Evolutionary conservation across 2,113 vertebrate genomes (phyloP).

Genomic region (Ptyas mucosa): DNA sequence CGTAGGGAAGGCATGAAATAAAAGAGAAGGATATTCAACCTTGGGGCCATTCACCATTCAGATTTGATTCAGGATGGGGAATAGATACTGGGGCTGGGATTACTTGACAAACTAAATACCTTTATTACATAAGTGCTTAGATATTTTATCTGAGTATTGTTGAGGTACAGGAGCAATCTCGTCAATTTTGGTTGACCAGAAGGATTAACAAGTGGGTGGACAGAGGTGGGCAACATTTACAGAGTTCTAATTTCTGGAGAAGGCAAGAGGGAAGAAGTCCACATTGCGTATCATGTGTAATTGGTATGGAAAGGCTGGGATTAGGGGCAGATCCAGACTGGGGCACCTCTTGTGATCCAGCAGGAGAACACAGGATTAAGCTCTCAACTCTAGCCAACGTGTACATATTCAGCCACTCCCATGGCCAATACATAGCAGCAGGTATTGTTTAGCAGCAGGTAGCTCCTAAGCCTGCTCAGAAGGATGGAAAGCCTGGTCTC

Average conservation of each 20-base stretch:
- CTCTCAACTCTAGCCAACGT: not conserved
- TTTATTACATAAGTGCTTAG: not conserved
- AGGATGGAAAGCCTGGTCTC: not conserved
- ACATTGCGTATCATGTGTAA: not conserved
- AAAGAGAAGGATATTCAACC: too few species aligned
- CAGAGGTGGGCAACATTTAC: not conserved
- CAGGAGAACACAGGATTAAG: not conserved
- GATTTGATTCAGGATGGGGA: too few species aligned
- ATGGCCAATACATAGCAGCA: too few species aligned
- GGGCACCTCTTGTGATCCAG: not conserved
- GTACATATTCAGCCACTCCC: too few species aligned
- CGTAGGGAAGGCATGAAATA: too few species aligned
- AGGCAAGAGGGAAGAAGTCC: not conserved
- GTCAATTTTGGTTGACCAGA: not conserved
- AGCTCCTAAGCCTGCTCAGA: not conserved
- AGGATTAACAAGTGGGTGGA: not conserved
- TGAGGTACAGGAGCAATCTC: not conserved
- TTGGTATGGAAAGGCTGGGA: not conserved
- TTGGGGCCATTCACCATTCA: too few species aligned
- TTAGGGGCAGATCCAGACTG: not conserved
- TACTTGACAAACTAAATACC: not conserved
- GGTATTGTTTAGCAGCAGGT: too few species aligned
- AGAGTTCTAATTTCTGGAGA: not conserved
- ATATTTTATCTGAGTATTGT: not conserved
- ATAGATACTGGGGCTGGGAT: not conserved